Conservation (phyloP, 2,113 vertebrate species). For the Perca schrenkii region DNA sequence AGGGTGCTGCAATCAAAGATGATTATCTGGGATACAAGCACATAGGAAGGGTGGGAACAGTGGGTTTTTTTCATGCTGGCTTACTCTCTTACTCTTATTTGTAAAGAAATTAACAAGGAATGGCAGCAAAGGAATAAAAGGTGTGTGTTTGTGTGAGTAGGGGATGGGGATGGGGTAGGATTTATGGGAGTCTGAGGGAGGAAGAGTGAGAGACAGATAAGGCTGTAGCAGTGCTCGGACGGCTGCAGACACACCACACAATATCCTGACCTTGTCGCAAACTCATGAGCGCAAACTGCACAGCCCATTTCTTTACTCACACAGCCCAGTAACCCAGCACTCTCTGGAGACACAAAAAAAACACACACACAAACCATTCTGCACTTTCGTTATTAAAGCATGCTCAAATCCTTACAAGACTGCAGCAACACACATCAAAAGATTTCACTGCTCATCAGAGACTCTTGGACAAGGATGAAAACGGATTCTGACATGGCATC, state of each 20-base stretch:
- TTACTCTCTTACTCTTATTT: slow-evolving; percentile 10
- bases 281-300: slow-evolving; percentile 43
- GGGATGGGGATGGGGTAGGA: neutral
- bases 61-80: slow-evolving; percentile 37
- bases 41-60: slow-evolving; percentile 21
- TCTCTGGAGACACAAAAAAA: slow-evolving; percentile 19
- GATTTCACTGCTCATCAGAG: slow-evolving; percentile 36
- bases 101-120: neutral
- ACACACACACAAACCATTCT: slow-evolving; percentile 7
- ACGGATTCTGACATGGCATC: slow-evolving; percentile 41
- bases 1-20: slow-evolving; percentile 36
- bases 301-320: slow-evolving; percentile 49
- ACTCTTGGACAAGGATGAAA: slow-evolving; percentile 32
- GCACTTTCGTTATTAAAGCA: slow-evolving; percentile 19
- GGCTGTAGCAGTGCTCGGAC: slow-evolving; percentile 7
- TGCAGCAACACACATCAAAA: slow-evolving; percentile 34
- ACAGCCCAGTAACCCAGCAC: slow-evolving; percentile 23
- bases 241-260: slow-evolving; percentile 13
- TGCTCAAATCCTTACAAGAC: slow-evolving; percentile 25
- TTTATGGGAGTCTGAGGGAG: neutral
- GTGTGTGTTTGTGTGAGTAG: neutral
- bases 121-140: neutral
- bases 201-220: slow-evolving; percentile 34
- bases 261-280: slow-evolving; percentile 64
- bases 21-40: slow-evolving; percentile 36